phyloP scores from a whole-genome alignment of 2,797 vertebrate species.

The Pyrocephalus nanus region DNA sequence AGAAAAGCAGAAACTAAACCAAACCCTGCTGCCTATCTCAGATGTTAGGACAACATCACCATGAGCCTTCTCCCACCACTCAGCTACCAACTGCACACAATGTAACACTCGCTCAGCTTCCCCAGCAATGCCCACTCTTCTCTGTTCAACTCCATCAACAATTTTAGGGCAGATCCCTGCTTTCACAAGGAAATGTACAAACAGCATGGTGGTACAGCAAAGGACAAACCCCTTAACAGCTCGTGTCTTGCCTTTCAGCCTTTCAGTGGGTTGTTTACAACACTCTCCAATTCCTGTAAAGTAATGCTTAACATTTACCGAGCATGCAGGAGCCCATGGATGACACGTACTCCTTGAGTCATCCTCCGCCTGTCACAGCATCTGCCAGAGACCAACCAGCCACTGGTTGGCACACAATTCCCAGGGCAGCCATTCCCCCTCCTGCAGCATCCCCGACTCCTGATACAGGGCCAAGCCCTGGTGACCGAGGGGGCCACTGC shows the following conservation, averaged over 20 bases:
- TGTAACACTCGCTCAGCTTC: accelerated
- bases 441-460: not conserved
- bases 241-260: not conserved
- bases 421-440: not conserved
- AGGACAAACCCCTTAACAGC: not conserved
- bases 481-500: accelerated
- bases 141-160: not conserved
- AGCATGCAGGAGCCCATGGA: not conserved
- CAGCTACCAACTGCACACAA: not conserved
- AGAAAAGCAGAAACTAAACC: not conserved
- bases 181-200: not conserved
- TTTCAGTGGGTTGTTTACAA: not conserved
- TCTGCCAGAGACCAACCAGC: not conserved
- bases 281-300: not conserved
- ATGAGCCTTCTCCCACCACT: not conserved
- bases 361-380: not conserved
- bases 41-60: not conserved
- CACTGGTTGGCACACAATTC: not conserved
- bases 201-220: not conserved
- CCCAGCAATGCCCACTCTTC: not conserved
- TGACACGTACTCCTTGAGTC: not conserved
- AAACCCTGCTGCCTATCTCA: not conserved
- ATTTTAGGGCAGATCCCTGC: not conserved
- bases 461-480: not conserved
- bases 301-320: not conserved